Percentiles rank a stretch among this genome's conserved stretches.
phyloP scores from a whole-genome alignment of 2,888 invertebrate genomes.

The Hedya salicella region DNA sequence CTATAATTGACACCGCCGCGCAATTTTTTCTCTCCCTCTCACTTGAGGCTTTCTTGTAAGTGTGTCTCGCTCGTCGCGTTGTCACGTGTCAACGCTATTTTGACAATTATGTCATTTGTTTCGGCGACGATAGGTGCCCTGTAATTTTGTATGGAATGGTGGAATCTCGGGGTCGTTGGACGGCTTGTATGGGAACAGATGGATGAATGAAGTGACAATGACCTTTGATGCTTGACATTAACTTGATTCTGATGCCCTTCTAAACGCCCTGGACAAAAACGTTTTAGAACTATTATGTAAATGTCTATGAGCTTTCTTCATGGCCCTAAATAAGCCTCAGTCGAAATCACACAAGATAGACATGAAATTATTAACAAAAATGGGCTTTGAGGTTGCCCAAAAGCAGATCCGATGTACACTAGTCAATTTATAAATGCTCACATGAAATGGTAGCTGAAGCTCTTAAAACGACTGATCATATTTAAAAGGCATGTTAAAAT shows the following conservation, averaged over 20 bases:
- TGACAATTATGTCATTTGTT: constrained; percentile 86
- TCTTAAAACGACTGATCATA: no score
- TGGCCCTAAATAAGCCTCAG: no score
- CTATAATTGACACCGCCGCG: constrained; percentile 83
- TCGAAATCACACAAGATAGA: no score
- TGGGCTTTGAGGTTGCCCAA: no score
- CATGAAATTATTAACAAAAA: no score
- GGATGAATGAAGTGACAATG: constrained; percentile 49
- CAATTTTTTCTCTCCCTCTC: constrained; percentile 63
- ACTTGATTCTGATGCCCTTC: constrained; percentile 23
- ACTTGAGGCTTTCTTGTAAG: constrained; percentile 47
- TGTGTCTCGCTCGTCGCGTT: constrained; percentile 63
- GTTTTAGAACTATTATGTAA: neutral
- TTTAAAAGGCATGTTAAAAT: no score
- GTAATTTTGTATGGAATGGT: constrained; percentile 81
- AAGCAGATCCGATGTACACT: no score
- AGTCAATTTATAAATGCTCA: no score
- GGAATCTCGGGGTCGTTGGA: constrained; percentile 78
- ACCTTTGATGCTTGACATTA: constrained; percentile 30
- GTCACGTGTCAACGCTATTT: constrained; percentile 84
- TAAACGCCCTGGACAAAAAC: neutral
- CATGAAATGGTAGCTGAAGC: no score
- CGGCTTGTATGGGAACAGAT: constrained; percentile 79
- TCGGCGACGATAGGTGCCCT: constrained; percentile 79
- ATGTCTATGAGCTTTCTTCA: neutral